Conservation (phyloP, 2,888 invertebrate species). For the Arrhopalites spinosus region DNA sequence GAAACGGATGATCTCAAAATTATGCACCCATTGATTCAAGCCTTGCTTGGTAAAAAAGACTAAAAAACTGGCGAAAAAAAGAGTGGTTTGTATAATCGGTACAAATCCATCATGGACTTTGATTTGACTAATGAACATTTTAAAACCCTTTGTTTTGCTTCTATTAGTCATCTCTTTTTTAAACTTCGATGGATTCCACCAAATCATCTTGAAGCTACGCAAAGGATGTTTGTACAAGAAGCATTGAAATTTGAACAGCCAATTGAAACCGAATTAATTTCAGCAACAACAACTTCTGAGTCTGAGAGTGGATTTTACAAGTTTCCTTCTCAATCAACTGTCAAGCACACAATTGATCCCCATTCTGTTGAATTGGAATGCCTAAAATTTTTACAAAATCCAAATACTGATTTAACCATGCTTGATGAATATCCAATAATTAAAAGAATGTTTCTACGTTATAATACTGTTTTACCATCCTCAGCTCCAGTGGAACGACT, state of each 20-base stretch:
- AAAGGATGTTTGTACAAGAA: slow-evolving; percentile 10
- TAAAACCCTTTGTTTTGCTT: slow-evolving; percentile 19
- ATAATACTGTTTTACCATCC: slow-evolving; percentile 27
- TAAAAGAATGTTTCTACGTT: slow-evolving; percentile 14
- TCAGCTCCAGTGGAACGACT: slow-evolving; percentile 34
- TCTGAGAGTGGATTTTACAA: neutral
- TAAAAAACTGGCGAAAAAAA: too few species aligned
- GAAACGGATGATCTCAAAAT: neutral
- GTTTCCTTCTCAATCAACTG: neutral
- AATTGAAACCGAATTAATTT: neutral
- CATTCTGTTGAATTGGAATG: neutral
- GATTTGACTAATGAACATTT: neutral
- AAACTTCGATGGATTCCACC: slow-evolving; percentile 38
- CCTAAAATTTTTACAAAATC: neutral
- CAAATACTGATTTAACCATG: neutral
- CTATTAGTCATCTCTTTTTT: slow-evolving; percentile 35
- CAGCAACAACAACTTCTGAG: neutral
- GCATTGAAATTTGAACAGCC: neutral
- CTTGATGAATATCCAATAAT: neutral
- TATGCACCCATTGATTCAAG: neutral
- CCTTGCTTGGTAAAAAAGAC: neutral
- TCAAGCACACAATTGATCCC: neutral
- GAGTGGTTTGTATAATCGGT: slow-evolving; percentile 14
- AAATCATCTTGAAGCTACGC: neutral
- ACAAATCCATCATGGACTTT: neutral